Conservation (phyloP, 92 coral and sea anemone genomes). For the Zoanthus sociatus region DNA sequence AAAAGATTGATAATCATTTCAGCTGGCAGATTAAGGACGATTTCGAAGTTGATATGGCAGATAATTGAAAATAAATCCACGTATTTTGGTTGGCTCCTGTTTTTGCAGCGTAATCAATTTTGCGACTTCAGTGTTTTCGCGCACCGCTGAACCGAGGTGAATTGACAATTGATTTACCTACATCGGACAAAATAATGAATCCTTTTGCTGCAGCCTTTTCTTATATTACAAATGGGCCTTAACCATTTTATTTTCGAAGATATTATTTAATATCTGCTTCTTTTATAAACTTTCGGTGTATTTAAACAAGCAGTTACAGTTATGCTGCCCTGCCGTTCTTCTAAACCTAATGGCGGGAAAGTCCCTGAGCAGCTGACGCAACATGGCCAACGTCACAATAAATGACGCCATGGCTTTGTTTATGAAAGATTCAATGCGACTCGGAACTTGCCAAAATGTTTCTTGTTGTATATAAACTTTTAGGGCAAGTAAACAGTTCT, state of each 20-base stretch:
- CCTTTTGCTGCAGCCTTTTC: neutral
- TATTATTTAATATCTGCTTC: neutral
- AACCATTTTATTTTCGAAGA: neutral
- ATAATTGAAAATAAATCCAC: neutral
- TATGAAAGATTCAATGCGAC: too few relatives aligned
- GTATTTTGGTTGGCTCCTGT: neutral
- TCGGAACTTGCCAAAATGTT: too few relatives aligned
- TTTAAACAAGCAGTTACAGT: too few relatives aligned
- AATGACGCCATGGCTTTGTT: neutral
- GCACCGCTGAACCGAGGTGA: conserved; percentile 11
- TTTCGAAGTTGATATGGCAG: neutral
- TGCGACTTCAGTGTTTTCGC: neutral
- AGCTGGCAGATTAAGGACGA: neutral
- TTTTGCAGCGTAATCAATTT: conserved; percentile 37
- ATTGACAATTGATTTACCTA: neutral
- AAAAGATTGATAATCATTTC: neutral
- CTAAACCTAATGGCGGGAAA: conserved; percentile 27
- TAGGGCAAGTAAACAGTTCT: too few relatives aligned
- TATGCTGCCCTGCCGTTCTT: neutral
- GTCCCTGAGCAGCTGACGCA: conserved; percentile 12
- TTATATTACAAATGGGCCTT: neutral
- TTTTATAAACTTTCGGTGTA: neutral
- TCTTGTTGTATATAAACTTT: too few relatives aligned
- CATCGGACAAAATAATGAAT: neutral
- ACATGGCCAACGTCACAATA: neutral